Conservation (phyloP, 2,113 vertebrate species). For the Glareola pratincola region DNA sequence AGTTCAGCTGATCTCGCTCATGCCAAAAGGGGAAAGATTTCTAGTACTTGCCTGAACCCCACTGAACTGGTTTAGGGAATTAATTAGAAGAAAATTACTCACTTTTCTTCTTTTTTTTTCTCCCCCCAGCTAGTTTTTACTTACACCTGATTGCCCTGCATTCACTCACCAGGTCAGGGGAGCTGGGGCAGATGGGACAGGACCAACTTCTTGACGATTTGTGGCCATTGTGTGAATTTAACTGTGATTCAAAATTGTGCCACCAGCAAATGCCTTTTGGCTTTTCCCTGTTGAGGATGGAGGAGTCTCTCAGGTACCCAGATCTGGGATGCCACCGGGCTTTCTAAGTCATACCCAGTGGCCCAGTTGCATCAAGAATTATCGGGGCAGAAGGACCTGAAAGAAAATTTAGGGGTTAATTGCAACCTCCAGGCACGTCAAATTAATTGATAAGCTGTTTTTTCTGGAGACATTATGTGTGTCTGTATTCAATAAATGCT, state of each 20-base stretch:
- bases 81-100: slow-evolving; percentile 19
- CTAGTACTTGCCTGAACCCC: slow-evolving; percentile 37
- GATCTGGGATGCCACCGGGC: neutral
- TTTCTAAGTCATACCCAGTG: neutral
- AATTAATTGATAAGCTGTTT: neutral
- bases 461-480: neutral
- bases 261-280: neutral
- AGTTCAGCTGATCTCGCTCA: slow-evolving; percentile 35
- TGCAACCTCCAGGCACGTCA: neutral
- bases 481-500: neutral
- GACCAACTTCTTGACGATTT: neutral
- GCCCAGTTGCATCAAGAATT: neutral
- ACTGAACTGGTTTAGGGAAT: slow-evolving; percentile 47
- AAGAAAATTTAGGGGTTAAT: neutral
- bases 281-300: neutral
- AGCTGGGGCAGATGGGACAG: neutral
- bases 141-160: neutral
- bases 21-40: slow-evolving; percentile 27
- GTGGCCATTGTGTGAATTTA: neutral
- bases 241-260: neutral
- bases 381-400: neutral
- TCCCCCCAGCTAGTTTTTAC: neutral
- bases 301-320: neutral
- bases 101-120: neutral
- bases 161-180: neutral